phyloP scores from a whole-genome alignment of 1,140 invertebrate genomes.

The Eriocheir sinensis region DNA sequence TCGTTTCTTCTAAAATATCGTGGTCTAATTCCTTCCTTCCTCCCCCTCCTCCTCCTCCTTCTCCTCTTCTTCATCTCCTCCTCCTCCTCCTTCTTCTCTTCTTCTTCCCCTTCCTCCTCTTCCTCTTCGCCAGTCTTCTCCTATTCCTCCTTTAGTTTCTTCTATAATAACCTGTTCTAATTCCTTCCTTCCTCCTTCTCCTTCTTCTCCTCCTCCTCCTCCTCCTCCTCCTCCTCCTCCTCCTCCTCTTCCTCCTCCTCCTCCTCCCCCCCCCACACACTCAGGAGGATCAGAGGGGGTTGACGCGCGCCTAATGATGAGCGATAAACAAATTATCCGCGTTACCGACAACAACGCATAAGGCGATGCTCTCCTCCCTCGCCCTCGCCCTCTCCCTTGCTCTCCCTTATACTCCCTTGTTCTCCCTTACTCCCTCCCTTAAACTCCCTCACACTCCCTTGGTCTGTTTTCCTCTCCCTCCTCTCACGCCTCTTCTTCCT shows the following conservation, averaged over 20 bases:
- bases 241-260: not conserved
- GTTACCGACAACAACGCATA: conserved; percentile 32
- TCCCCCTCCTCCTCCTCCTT: not conserved
- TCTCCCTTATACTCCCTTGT: not conserved
- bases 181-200: not conserved
- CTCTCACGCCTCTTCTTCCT: not conserved
- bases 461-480: not conserved
- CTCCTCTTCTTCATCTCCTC: not conserved
- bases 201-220: not conserved
- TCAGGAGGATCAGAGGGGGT: conserved; percentile 20
- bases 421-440: not conserved
- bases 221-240: not conserved
- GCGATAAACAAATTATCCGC: conserved; percentile 49
- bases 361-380: not conserved
- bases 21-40: not conserved
- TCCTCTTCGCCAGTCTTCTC: not conserved
- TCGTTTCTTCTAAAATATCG: not conserved
- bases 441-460: not conserved
- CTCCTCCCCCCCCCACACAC: not conserved
- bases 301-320: conserved; percentile 46
- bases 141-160: not conserved
- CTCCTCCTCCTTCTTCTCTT: not conserved
- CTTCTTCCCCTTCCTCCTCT: not conserved
- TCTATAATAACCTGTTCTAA: not conserved
- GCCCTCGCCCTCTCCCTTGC: not conserved